These are phyloP conservation scores for Nothoprocta pentlandii DNA, from an alignment of 2,113 vertebrate genomes.

Conservation along the genomic window DNA sequence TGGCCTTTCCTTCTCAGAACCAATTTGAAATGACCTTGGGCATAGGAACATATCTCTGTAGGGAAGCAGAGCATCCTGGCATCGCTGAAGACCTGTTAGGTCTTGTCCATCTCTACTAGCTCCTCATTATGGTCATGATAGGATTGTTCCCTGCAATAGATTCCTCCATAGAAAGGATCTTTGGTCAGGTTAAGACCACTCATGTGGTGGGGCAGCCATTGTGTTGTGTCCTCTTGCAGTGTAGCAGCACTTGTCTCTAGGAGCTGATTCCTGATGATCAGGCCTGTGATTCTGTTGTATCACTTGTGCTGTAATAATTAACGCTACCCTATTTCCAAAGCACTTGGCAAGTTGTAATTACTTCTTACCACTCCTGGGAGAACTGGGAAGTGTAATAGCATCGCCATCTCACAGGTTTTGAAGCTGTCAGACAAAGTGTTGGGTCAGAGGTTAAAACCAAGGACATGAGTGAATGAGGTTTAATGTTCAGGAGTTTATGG, in stretches of 20 bases:
- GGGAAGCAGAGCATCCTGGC: not conserved
- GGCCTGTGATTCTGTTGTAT: not conserved
- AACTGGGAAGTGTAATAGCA: rapidly evolving
- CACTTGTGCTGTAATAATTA: not conserved
- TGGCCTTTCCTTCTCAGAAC: not conserved
- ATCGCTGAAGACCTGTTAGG: not conserved
- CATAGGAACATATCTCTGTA: not conserved
- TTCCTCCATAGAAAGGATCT: not conserved
- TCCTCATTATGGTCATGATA: not conserved
- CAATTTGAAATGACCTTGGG: not conserved
- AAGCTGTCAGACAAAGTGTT: not conserved
- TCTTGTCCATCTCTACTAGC: not conserved
- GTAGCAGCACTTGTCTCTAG: not conserved
- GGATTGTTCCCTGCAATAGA: not conserved
- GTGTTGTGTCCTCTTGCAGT: not conserved
- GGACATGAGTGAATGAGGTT: rapidly evolving
- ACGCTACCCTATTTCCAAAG: not conserved
- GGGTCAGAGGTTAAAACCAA: not conserved
- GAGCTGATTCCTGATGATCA: not conserved
- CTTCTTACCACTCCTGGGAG: not conserved
- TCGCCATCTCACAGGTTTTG: not conserved
- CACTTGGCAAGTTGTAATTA: not conserved
- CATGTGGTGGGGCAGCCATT: rapidly evolving
- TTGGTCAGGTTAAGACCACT: not conserved
- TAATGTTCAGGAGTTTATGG: not conserved